phyloP scores from a whole-genome alignment of 2,113 vertebrate species.

The Pycnonotus jocosus region DNA sequence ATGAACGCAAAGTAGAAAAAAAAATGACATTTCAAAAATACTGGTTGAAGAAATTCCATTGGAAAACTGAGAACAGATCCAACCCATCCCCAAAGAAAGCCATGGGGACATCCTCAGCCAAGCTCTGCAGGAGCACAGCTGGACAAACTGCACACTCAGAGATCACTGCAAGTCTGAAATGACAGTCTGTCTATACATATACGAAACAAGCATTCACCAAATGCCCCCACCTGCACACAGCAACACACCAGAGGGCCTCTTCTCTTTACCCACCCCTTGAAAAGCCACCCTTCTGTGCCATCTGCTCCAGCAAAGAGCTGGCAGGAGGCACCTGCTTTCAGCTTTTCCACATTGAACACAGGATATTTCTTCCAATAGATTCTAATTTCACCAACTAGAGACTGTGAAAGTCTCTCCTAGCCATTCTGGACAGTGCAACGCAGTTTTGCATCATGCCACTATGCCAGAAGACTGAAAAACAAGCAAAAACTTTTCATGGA shows the following conservation, averaged over 20 bases:
- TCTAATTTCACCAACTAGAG: neutral
- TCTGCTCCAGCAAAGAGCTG: neutral
- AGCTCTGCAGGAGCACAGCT: neutral
- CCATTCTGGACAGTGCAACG: neutral
- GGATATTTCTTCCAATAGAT: neutral
- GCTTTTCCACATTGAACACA: accelerated
- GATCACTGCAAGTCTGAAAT: neutral
- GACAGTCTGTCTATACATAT: neutral
- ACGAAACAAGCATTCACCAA: neutral
- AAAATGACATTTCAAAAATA: neutral
- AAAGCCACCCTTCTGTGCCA: neutral
- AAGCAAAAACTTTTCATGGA: neutral
- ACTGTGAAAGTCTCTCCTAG: neutral
- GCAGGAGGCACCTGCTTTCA: neutral
- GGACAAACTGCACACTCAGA: accelerated
- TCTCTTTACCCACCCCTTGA: neutral
- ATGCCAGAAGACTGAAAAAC: neutral
- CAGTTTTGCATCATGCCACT: neutral
- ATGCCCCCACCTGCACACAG: neutral
- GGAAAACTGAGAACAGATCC: neutral
- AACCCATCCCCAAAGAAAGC: neutral
- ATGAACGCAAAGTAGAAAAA: neutral
- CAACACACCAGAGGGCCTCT: neutral
- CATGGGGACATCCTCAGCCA: neutral
- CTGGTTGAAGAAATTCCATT: neutral